Base-by-base conservation (phyloP, 2,797 vertebrate species). In the Tarsius wallacei region DNA sequence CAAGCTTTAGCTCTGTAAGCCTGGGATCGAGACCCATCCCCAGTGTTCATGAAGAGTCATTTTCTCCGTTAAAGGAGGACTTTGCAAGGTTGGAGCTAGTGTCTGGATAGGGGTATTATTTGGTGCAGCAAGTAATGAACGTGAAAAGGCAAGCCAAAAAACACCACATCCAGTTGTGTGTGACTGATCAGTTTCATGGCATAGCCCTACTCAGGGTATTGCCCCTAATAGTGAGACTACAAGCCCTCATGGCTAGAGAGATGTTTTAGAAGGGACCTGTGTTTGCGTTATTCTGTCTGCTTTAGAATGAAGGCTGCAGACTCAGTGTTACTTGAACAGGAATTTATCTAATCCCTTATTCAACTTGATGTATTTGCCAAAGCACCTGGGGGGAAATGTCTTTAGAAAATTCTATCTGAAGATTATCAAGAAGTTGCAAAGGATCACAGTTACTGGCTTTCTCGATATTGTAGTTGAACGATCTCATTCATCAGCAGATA, bases 401-500 rank as follows among this genome's bases (percentile, higher is more conserved):
- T 84, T 89, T 61, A 96, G 81, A 94, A 77, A 93, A 42, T 78
- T 70, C 51, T 80, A 22, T 83, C 86, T 90, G n/a, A 91, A 94
- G 36, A 92, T 74, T 93, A 80, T 81, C 59, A 73, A 91, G 63
- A 93, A 82, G 47, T 59, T 92, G 61, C 28, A 21, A 87, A 84
- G 17, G 64, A 84, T 73, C 84, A 74, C 57, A 85, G 7, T 87
- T 85, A 53, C 36, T 87, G 64, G 64, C 73, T 86, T 85, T 81
- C 77, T 91, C 28, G n/a, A 11, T 94, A 86, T 84, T 96, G 94
- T 87, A 87, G n/a, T 87, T 78, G 76, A 95, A 61, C 82, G 42
- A 51, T 91, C 68, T 87, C 64, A 90, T 89, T 91, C 74, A 83
- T 83, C 73, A 68, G 86, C 93, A 90, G 93, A 91, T 95, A 74